A percentile compares a stretch with the other conserved stretches of the same genome.
Evolutionary conservation across 1,140 invertebrate genomes (phyloP).

Genomic region (Gryllus bimaculatus): DNA sequence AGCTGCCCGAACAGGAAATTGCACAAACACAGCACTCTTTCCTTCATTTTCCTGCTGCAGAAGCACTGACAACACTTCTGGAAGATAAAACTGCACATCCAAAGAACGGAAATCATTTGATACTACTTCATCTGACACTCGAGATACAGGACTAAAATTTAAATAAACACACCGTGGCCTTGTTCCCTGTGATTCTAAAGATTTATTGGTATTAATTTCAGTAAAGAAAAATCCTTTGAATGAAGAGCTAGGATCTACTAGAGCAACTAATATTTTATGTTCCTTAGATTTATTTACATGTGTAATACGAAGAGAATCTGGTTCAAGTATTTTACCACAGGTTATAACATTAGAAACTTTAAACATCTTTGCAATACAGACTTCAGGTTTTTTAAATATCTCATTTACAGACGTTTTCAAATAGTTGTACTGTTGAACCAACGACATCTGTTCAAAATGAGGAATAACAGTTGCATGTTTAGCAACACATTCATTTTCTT

Average conservation of each 20-base stretch:
- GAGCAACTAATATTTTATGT: constrained; percentile 12
- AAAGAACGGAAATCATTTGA: constrained; percentile 28
- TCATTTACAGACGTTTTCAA: constrained; percentile 55
- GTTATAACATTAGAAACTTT: constrained; percentile 21
- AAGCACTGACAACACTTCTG: constrained; percentile 64
- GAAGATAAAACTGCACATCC: constrained; percentile 74
- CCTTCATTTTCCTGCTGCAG: constrained; percentile 45
- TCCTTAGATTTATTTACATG: constrained; percentile 8
- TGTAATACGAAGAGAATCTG: background rate
- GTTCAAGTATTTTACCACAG: constrained; percentile 4
- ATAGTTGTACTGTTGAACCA: constrained; percentile 70
- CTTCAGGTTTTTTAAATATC: constrained; percentile 60
- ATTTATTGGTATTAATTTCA: constrained; percentile 28
- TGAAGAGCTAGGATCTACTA: constrained; percentile 14
- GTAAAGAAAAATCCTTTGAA: constrained; percentile 36
- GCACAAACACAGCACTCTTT: constrained; percentile 50
- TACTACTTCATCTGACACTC: background rate
- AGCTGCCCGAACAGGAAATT: constrained; percentile 40
- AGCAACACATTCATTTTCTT: constrained; percentile 58
- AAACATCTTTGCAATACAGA: constrained; percentile 52
- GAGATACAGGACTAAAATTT: constrained; percentile 21
- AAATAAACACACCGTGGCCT: constrained; percentile 25
- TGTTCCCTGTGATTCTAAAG: background rate
- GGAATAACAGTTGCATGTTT: constrained; percentile 61
- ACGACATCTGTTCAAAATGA: constrained; percentile 63